A percentile compares a stretch with the other conserved stretches of the same genome.
Conservation (phyloP, 1,140 invertebrate genomes). For the Cyclargus thomasi region DNA sequence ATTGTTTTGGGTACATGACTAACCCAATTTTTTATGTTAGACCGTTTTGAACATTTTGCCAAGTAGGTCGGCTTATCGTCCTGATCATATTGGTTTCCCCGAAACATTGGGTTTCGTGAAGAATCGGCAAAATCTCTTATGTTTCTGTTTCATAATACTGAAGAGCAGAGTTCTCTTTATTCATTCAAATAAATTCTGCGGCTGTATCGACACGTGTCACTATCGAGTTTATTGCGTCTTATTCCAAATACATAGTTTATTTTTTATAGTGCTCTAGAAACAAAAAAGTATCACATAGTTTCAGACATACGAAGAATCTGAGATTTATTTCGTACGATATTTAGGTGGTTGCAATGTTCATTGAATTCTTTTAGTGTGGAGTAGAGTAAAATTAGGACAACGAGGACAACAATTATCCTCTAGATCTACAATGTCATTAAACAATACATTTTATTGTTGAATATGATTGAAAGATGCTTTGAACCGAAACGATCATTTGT, state of each 20-base stretch:
- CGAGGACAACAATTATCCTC: no score
- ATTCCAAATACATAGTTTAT: conserved; percentile 10
- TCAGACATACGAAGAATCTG: no score
- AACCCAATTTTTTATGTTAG: not conserved
- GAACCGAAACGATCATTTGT: no score
- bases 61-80: not conserved
- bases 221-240: conserved; percentile 5
- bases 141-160: not conserved
- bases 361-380: no score
- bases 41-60: not conserved
- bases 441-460: no score
- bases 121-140: not conserved
- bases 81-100: not conserved
- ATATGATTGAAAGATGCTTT: no score
- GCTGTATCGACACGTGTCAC: conserved; percentile 4
- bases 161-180: not conserved
- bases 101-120: not conserved
- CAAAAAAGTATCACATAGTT: no score
- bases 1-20: not conserved
- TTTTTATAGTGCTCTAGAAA: no score
- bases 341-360: no score
- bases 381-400: no score
- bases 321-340: no score
- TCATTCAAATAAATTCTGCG: not conserved
- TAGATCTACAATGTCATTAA: no score